Base-by-base conservation (phyloP, 2,113 vertebrate species). In the Mola mola region DNA sequence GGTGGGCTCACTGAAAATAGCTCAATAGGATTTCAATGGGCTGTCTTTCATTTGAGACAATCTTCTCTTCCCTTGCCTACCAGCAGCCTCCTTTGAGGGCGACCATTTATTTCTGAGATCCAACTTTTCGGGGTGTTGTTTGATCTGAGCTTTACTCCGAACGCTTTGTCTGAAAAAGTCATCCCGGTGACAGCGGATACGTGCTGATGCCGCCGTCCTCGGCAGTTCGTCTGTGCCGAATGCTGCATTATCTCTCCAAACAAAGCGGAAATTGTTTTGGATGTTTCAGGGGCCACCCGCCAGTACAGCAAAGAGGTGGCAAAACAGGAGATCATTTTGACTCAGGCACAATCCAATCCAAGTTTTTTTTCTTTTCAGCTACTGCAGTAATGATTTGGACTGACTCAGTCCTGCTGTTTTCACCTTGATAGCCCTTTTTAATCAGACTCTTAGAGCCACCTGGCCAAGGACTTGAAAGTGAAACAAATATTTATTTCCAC, bases 21-120 rank as follows among this genome's bases (percentile, higher is more conserved):
- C 76, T 88, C 74, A 87, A 83, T 79, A 72, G 84, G 76, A 86
- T 89, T 89, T 88, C 87, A 87, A 75, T 79, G 77, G 81, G 73
- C 34, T 68, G 75, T 78, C 83, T 83, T 87, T 86, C 75, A 87
- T 90, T 88, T 85, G 81, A 89, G 82, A 84, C 87, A 82, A 85
- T 87, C 80, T 88, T 84, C 79, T 73, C 66, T 79, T 66, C 81
- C 75, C 72, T 59, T 25, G 74, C 55, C 68, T 74, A 37, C 38
- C 66, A 1, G 16, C 58, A 58, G 66, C 66, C 83, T 57, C 79
- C 16, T 87, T 84, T 88, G 84, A 80, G 75, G 40, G 38, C 22
- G 53, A 71, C 77, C 77, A 82, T 88, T 84, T 85, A 76, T 87
- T 86, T 78, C n/a, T 77, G 81, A 78, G 59, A 65, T 77, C 56